Percentiles rank a stretch among this genome's conserved stretches.
Conservation (phyloP, 2,888 invertebrate species). For the Mimachlamys varia region DNA sequence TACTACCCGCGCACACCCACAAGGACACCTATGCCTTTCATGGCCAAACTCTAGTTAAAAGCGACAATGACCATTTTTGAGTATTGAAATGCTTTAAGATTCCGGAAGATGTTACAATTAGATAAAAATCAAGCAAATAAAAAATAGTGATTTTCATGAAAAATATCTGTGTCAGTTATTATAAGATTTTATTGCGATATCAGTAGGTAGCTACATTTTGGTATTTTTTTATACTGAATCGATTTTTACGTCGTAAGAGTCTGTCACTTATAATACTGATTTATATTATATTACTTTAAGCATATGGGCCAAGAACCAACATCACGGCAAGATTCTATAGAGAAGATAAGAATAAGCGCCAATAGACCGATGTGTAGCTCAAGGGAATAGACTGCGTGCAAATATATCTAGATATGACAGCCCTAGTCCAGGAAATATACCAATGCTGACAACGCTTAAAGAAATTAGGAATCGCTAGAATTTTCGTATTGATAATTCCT, state of each 20-base stretch:
- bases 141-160: neutral
- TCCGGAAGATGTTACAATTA: neutral
- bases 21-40: no score
- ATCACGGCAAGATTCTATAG: neutral
- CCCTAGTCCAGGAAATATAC: neutral
- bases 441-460: neutral
- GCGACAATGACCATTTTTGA: no score
- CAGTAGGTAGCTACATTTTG: no score
- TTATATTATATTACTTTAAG: neutral
- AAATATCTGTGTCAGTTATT: neutral
- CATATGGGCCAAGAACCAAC: neutral
- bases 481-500: neutral
- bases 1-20: no score
- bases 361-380: neutral
- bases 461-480: neutral
- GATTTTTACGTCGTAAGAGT: neutral
- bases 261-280: neutral
- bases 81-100: no score
- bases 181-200: no score
- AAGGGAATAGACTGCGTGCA: neutral
- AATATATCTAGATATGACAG: slow-evolving; percentile 19
- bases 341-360: neutral
- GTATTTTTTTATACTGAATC: neutral
- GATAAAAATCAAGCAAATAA: neutral
- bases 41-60: no score